Conservation (phyloP, 2,113 vertebrate species). For the Aspidoscelis tigris region DNA sequence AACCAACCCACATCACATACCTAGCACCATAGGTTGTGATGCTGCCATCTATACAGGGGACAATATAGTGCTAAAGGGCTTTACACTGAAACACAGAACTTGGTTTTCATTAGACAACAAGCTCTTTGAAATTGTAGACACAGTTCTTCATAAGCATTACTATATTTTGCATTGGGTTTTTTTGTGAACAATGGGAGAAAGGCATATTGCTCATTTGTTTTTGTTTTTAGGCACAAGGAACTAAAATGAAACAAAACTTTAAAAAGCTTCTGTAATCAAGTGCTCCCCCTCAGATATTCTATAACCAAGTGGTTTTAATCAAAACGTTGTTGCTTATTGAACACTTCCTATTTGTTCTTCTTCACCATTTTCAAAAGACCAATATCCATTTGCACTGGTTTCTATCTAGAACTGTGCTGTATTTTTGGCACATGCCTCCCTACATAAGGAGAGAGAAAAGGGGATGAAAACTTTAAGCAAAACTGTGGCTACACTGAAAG, state of each 20-base stretch:
- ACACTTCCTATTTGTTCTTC: slow-evolving; percentile 55
- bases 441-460: slow-evolving; percentile 70
- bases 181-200: background rate
- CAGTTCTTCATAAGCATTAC: background rate
- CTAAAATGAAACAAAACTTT: background rate
- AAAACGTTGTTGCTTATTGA: slow-evolving; percentile 52
- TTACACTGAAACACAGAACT: background rate
- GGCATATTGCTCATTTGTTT: background rate
- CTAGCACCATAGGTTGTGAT: background rate
- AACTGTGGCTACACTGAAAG: slow-evolving; percentile 77
- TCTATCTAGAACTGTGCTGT: slow-evolving; percentile 49
- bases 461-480: slow-evolving; percentile 73
- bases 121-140: background rate
- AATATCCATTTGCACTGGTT: slow-evolving; percentile 56
- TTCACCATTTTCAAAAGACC: slow-evolving; percentile 26
- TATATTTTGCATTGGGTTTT: background rate
- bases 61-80: background rate
- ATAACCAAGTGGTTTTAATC: slow-evolving; percentile 42
- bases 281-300: background rate
- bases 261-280: background rate
- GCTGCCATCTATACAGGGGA: background rate
- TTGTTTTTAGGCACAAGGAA: background rate
- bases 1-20: background rate
- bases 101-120: background rate
- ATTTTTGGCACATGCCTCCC: slow-evolving; percentile 70